Evolutionary conservation across 2,888 invertebrate genomes (phyloP).

Genomic region (Erynnis tages): DNA sequence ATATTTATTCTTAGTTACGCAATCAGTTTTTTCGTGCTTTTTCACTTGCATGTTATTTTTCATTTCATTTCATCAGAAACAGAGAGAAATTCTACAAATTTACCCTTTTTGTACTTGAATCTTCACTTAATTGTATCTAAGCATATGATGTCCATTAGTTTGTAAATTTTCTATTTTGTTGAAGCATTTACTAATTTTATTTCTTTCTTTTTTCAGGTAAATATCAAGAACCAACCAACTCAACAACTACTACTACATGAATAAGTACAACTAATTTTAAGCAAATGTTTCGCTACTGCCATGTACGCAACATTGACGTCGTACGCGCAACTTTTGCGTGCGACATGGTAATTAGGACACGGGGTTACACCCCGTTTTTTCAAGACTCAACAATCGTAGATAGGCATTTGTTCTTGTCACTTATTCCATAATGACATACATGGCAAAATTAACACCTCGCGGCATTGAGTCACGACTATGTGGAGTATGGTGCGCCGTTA

Average conservation of each 20-base stretch:
- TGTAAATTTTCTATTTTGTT: no score
- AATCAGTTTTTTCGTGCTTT: neutral
- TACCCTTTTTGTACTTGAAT: no score
- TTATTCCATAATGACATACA: neutral
- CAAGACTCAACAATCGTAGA: no score
- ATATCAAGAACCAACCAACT: constrained; percentile 32
- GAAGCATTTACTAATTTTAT: no score
- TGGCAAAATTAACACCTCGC: constrained; percentile 25
- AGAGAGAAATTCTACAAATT: no score
- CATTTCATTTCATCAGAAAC: no score
- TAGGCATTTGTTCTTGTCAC: neutral
- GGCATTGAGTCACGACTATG: constrained; percentile 19
- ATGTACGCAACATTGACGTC: no score
- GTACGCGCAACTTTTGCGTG: no score
- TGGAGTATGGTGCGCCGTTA: constrained; percentile 19
- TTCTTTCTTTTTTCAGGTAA: constrained; percentile 48
- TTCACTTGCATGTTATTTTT: neutral
- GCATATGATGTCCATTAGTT: no score
- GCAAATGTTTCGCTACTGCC: neutral
- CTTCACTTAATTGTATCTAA: no score
- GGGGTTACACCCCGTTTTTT: no score
- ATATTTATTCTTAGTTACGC: neutral
- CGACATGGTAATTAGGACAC: no score
- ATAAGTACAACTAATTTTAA: constrained; percentile 4
- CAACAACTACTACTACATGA: neutral